Percentiles rank a stretch among this genome's conserved stretches.
Conservation (phyloP, 2,888 invertebrate species). For the Nephrotoma appendiculata region DNA sequence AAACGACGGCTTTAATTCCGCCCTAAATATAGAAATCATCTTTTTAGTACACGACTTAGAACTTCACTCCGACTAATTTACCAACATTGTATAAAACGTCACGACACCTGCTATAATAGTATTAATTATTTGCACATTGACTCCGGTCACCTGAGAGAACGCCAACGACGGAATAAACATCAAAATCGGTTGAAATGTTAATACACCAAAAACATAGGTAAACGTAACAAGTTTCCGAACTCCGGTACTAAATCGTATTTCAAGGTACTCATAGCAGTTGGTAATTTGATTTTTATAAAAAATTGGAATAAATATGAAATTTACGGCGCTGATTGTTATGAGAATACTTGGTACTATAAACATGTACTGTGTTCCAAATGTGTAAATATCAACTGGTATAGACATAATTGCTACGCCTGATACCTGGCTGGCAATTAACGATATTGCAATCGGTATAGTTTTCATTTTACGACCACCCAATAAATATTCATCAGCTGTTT, state of each 20-base stretch:
- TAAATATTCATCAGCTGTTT: slow-evolving; percentile 39
- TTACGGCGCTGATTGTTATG: slow-evolving; percentile 17
- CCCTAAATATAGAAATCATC: slow-evolving; percentile 16
- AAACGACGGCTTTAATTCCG: slow-evolving; percentile 38
- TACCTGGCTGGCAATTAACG: slow-evolving; percentile 40
- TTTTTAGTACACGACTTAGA: background rate
- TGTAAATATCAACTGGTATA: slow-evolving; percentile 34
- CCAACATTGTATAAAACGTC: slow-evolving; percentile 41
- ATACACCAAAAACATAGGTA: slow-evolving; percentile 22
- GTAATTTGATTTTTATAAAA: slow-evolving; percentile 30
- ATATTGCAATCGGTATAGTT: slow-evolving; percentile 28
- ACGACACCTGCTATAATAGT: slow-evolving; percentile 38
- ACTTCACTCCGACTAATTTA: background rate
- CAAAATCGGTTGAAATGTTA: slow-evolving; percentile 24
- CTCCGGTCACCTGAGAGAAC: slow-evolving; percentile 34
- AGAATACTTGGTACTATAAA: slow-evolving; percentile 25
- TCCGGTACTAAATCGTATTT: slow-evolving; percentile 24
- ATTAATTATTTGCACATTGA: slow-evolving; percentile 39
- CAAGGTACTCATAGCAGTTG: slow-evolving; percentile 31
- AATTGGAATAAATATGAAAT: slow-evolving; percentile 29
- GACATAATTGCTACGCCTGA: slow-evolving; percentile 36
- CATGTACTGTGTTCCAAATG: slow-evolving; percentile 31
- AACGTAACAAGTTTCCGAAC: slow-evolving; percentile 24
- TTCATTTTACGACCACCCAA: slow-evolving; percentile 21
- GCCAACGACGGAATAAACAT: slow-evolving; percentile 28